Evolutionary conservation across 2,113 vertebrate genomes (phyloP).

Genomic region (Trachemys scripta): DNA sequence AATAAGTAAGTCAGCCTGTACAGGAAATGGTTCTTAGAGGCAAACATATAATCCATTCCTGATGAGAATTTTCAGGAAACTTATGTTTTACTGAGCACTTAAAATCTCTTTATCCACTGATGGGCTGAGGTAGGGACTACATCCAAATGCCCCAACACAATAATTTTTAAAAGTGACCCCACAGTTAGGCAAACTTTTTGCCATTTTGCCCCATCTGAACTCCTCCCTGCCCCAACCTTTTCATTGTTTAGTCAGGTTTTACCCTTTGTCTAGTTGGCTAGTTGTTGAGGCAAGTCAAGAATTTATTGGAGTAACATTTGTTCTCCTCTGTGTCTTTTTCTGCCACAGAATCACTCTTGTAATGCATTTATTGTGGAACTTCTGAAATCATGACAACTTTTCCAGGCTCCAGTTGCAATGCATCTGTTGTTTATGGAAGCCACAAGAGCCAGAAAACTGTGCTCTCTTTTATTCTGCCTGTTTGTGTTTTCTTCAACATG

Average conservation of each 20-base stretch:
- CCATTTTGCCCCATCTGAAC: not conserved
- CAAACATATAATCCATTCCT: not conserved
- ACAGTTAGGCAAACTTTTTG: fast-evolving
- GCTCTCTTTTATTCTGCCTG: not conserved
- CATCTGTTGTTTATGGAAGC: conserved; percentile 43
- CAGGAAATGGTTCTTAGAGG: not conserved
- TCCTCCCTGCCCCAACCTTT: not conserved
- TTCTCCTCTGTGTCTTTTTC: not conserved
- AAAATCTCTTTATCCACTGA: not conserved
- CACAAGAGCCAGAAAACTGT: conserved; percentile 32
- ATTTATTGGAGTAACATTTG: conserved; percentile 2
- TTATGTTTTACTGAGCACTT: not conserved
- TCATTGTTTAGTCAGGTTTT: not conserved
- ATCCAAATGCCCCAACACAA: not conserved
- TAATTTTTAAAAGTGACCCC: not conserved
- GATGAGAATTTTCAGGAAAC: not conserved
- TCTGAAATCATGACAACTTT: conserved; percentile 19
- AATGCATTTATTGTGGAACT: conserved; percentile 8
- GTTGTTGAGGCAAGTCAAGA: not conserved
- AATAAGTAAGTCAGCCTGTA: not conserved
- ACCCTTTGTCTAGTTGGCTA: not conserved
- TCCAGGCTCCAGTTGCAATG: conserved; percentile 41
- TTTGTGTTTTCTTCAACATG: not conserved
- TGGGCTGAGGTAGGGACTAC: fast-evolving
- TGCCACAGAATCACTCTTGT: conserved; percentile 44